These are phyloP conservation scores for Macrosteles quadrilineatus DNA, from an alignment of 1,140 invertebrate genomes.

Conservation along the genomic window DNA sequence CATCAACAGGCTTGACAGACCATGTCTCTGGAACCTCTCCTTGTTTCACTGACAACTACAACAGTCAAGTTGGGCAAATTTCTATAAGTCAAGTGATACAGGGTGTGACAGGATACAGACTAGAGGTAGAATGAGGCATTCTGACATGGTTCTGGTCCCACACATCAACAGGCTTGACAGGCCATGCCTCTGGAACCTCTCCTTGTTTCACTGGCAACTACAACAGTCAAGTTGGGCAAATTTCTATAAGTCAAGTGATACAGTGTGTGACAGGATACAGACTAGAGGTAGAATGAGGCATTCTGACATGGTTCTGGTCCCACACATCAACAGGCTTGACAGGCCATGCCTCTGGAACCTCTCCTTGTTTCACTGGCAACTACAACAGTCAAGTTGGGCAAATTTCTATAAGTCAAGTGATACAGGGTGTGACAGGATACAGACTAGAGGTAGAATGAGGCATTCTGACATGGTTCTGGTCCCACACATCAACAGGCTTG, in stretches of 20 bases:
- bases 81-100: too few species aligned
- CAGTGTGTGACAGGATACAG: constrained; percentile 77
- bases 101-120: constrained; percentile 76
- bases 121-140: constrained; percentile 78
- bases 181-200: constrained; percentile 60
- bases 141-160: constrained; percentile 83
- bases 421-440: too few species aligned
- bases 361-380: constrained; percentile 26
- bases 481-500: constrained; percentile 67
- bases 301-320: constrained; percentile 77
- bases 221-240: too few species aligned
- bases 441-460: constrained; percentile 77
- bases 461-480: constrained; percentile 77
- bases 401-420: too few species aligned
- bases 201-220: constrained; percentile 29
- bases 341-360: constrained; percentile 62
- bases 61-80: too few species aligned
- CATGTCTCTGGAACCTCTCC: constrained; percentile 59
- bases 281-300: constrained; percentile 79
- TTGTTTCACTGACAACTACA: constrained; percentile 28
- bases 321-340: constrained; percentile 62
- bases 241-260: too few species aligned
- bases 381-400: too few species aligned
- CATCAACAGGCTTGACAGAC: constrained; percentile 56
- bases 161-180: constrained; percentile 56